Base-by-base conservation (phyloP, 2,113 vertebrate genomes). In the Haemorhous mexicanus region DNA sequence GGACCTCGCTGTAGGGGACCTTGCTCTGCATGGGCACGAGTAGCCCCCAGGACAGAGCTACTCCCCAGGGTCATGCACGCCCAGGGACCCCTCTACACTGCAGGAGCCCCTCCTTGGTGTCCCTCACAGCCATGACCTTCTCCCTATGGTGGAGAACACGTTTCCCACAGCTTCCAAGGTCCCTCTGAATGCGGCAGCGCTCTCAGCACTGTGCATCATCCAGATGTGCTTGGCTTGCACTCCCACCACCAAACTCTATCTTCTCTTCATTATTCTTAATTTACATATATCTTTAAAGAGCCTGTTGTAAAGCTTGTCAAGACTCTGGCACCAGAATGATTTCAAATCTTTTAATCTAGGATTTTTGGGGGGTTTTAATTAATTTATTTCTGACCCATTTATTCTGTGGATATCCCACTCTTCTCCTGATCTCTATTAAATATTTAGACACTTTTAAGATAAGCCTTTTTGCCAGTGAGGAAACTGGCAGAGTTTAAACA, bases 1-100 rank as follows among this genome's bases (percentile, higher is more conserved):
- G 6, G 12, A 55, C 5, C 2, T 17, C 0, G 0, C 33, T 3
- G 0, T 7, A 16, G 35, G 56, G 58, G 21, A 43, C 11, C 24
- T 55, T 1, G 1, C 12, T 39, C 35, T 63, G 33, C 37, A 22
- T 1, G 17, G 85, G 20, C 4, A 1, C 13, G 8, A 0, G 0
- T 6, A 12, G 2, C 7, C 19, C 22, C 26, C n/a, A 13, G 16
- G 35, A n/a, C 41, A 8, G 52, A 63, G 52, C 24, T 52, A 21
- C 13, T 67, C 30, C 49, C 22, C 3, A 1, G 9, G 23, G 21
- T 76, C 73, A 28, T 2, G n/a, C 16, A 41, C 6, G 9, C 14
- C 26, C 26, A 74, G 17, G 5, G 17, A 69, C 30, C 20, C 16
- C 35, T 50, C 35, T 22, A 8, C 61, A 32, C 24, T 64, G n/a